A percentile compares a stretch with the other conserved stretches of the same genome.
These are phyloP conservation scores for Colinus virginianus DNA, from an alignment of 2,113 vertebrate genomes.

Conservation along the genomic window DNA sequence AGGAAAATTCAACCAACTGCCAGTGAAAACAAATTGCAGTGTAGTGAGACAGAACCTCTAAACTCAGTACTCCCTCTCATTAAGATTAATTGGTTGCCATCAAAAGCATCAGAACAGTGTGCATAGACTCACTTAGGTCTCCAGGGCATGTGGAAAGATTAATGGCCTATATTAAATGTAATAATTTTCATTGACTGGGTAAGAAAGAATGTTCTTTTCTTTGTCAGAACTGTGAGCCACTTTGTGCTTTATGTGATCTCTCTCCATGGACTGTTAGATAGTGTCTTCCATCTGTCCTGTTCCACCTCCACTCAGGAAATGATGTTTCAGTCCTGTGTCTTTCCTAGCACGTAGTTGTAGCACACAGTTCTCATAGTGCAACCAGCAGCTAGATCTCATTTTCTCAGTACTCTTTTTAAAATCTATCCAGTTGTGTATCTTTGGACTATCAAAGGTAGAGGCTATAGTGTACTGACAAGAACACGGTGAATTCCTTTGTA, in stretches of 20 bases:
- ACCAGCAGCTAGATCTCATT: not conserved
- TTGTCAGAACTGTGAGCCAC: not conserved
- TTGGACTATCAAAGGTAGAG: not conserved
- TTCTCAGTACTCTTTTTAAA: not conserved
- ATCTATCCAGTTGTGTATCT: not conserved
- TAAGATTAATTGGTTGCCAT: constrained; percentile 34
- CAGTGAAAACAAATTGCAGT: constrained; percentile 36
- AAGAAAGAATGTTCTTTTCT: not conserved
- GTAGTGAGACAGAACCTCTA: constrained; percentile 4
- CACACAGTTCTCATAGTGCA: not conserved
- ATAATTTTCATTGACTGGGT: not conserved
- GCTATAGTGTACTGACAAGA: not conserved
- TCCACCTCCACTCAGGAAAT: not conserved
- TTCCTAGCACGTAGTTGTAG: not conserved
- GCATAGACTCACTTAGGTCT: constrained; percentile 16
- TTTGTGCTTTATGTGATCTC: not conserved
- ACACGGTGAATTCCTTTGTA: not conserved
- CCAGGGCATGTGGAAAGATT: not conserved
- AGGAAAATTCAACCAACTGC: constrained; percentile 7
- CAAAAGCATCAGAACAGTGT: constrained; percentile 26
- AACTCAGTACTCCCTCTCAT: constrained; percentile 28
- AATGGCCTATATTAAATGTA: not conserved
- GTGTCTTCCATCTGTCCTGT: not conserved
- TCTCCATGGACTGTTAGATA: not conserved
- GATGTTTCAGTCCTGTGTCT: not conserved